These are phyloP conservation scores for Lepilemur ruficaudatus DNA, from an alignment of 2,797 vertebrate genomes.

Conservation along the genomic window DNA sequence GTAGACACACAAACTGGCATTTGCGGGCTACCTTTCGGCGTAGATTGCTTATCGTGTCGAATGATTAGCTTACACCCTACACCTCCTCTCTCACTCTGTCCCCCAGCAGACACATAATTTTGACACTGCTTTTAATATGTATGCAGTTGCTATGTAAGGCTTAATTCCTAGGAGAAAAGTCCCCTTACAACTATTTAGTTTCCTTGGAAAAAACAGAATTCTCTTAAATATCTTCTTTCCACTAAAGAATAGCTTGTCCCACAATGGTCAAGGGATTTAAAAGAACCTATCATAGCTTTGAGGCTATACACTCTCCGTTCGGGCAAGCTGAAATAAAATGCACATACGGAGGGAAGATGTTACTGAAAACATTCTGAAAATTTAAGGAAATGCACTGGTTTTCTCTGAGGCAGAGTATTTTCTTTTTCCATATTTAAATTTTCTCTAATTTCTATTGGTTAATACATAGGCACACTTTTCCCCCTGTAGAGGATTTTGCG, in stretches of 20 bases:
- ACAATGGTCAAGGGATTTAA: slow-evolving; percentile 10
- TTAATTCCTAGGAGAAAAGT: slow-evolving; percentile 44
- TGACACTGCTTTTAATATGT: slow-evolving; percentile 39
- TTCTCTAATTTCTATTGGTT: neutral
- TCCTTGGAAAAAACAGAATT: neutral
- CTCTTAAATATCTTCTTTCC: slow-evolving; percentile 39
- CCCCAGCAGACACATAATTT: slow-evolving; percentile 25
- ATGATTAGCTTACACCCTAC: neutral
- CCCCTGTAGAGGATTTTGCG: neutral
- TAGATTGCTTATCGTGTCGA: neutral
- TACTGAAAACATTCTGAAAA: slow-evolving; percentile 23
- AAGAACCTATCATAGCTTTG: neutral
- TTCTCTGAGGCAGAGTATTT: neutral
- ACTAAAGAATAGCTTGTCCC: neutral
- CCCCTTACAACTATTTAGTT: slow-evolving; percentile 39
- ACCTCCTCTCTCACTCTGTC: neutral
- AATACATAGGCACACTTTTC: neutral
- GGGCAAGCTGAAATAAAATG: slow-evolving; percentile 8
- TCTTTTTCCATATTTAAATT: neutral
- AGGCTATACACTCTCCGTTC: neutral
- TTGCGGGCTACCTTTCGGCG: neutral
- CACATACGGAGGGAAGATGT: neutral
- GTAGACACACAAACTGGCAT: neutral
- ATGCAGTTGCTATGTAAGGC: slow-evolving; percentile 14
- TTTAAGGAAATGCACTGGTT: neutral